Percentiles rank a stretch among this genome's conserved stretches.
Evolutionary conservation across 2,888 invertebrate species (phyloP).

Genomic region (Dinocampus coccinellae): DNA sequence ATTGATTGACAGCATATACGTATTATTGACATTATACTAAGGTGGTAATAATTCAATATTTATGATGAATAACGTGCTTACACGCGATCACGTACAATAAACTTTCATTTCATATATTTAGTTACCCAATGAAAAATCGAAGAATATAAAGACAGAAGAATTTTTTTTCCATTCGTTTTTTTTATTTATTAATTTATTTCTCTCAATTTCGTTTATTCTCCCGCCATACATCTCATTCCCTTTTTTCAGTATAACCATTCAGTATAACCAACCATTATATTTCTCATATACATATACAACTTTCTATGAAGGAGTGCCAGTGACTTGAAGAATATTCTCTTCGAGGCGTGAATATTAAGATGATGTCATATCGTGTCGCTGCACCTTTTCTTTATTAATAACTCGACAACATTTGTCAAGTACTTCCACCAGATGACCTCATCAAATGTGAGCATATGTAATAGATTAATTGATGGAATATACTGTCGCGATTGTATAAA

Average conservation of each 20-base stretch:
- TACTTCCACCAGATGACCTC: conserved; percentile 48
- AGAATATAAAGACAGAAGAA: neutral
- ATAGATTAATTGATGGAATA: neutral
- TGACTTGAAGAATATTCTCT: conserved; percentile 41
- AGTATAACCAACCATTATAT: too few relatives aligned
- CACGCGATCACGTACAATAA: neutral
- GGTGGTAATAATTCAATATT: neutral
- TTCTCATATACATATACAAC: conserved; percentile 44
- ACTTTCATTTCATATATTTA: neutral
- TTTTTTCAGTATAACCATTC: conserved; percentile 49
- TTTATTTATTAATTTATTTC: neutral
- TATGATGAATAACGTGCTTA: neutral
- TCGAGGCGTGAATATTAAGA: conserved; percentile 57
- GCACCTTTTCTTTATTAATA: conserved; percentile 54
- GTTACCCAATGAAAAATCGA: neutral
- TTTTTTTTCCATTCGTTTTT: neutral
- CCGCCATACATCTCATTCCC: neutral
- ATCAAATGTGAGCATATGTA: conserved; percentile 29
- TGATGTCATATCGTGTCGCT: conserved; percentile 59
- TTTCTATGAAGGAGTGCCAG: conserved; percentile 62
- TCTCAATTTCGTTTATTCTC: neutral
- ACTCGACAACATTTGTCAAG: conserved; percentile 33
- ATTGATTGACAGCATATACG: neutral
- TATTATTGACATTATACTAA: neutral
- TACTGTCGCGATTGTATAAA: neutral